phyloP scores from a whole-genome alignment of 2,797 vertebrate genomes.

The Ctenosaura bakeri region DNA sequence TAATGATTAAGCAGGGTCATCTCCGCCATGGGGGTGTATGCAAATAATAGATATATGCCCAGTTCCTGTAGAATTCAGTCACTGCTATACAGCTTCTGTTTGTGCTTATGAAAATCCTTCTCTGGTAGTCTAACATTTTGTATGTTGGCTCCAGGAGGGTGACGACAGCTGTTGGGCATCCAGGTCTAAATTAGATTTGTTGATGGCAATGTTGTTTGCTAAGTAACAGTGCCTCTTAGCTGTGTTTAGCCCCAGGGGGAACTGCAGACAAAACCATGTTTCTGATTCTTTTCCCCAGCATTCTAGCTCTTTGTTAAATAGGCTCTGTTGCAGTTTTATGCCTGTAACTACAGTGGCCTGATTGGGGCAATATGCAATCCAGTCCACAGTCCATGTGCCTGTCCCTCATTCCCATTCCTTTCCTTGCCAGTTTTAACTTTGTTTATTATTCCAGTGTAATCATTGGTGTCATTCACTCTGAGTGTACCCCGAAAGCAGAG shows the following conservation, averaged over 20 bases:
- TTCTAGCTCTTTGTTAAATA: not conserved
- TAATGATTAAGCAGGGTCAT: not conserved
- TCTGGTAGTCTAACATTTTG: not conserved
- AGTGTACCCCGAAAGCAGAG: not conserved
- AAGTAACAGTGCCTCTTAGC: not conserved
- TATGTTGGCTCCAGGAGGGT: conserved; percentile 27
- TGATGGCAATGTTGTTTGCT: conserved; percentile 1
- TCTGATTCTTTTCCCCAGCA: not conserved
- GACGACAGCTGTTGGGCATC: conserved; percentile 8
- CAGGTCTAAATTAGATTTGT: conserved; percentile 43
- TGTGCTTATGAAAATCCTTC: conserved; percentile 24
- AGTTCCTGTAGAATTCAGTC: not conserved
- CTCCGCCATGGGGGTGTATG: not conserved
- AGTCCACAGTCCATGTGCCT: not conserved
- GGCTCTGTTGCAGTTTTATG: not conserved
- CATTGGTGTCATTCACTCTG: no score
- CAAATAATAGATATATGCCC: not conserved
- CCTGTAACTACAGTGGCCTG: not conserved
- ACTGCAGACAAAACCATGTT: not conserved
- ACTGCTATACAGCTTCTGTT: not conserved
- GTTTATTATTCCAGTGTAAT: not conserved
- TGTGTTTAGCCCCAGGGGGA: not conserved
- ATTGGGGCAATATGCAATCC: not conserved
- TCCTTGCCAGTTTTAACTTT: not conserved
- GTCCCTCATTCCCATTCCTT: not conserved